Percentiles rank a stretch among this genome's conserved stretches.
phyloP scores from a whole-genome alignment of 2,888 invertebrate species.

The Temnothorax ravouxi region DNA sequence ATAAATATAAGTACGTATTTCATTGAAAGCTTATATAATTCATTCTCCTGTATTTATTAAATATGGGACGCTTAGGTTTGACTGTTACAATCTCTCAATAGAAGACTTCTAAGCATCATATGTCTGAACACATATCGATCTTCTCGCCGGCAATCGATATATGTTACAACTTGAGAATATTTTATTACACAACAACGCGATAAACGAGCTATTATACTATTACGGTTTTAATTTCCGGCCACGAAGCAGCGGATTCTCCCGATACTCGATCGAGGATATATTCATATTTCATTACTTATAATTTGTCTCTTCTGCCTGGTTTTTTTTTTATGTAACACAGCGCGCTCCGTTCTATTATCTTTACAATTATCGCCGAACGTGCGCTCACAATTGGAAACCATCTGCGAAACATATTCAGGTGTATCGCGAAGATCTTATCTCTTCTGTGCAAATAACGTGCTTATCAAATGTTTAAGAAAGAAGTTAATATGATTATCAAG shows the following conservation, averaged over 20 bases:
- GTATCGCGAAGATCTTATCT: not conserved
- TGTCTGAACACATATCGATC: not conserved
- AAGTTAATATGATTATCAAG: not conserved
- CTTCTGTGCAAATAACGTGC: not conserved
- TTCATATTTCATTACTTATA: not conserved
- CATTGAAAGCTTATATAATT: not conserved
- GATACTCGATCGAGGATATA: not conserved
- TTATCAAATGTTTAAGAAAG: constrained; percentile 9
- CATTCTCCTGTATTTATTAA: not conserved
- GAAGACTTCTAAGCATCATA: not conserved
- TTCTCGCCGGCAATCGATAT: not conserved
- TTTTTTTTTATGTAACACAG: not conserved
- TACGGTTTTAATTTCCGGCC: not conserved
- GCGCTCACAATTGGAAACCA: not conserved
- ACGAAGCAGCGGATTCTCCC: not conserved
- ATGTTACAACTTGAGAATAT: not conserved
- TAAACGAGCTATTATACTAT: not conserved
- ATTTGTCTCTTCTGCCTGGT: not conserved
- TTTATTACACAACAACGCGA: not conserved
- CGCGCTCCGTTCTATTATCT: not conserved
- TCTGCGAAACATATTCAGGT: not conserved
- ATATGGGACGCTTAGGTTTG: not conserved
- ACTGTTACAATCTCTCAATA: not conserved
- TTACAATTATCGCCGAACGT: not conserved
- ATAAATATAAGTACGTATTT: not conserved